Evolutionary conservation across 2,797 vertebrate genomes (phyloP).

Genomic region (Rhabdophis nuchalis): DNA sequence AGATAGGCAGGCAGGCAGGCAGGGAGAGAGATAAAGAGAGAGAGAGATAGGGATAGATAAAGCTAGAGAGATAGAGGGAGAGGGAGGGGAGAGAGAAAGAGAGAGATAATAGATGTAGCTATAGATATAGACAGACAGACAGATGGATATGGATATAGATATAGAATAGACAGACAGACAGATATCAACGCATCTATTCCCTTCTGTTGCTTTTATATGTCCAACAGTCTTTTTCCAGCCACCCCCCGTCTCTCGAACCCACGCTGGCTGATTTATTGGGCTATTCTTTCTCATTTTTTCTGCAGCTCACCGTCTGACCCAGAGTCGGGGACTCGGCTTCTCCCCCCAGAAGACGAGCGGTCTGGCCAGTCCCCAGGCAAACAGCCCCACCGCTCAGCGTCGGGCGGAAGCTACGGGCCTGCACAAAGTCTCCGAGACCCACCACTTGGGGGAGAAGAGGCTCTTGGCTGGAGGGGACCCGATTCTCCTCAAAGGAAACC

Average conservation of each 20-base stretch:
- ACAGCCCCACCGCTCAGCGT: slow-evolving; percentile 80
- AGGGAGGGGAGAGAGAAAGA: too few species aligned
- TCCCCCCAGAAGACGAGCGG: slow-evolving; percentile 77
- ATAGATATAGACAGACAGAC: too few species aligned
- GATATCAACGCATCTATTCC: too few species aligned
- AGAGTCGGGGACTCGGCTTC: slow-evolving; percentile 74
- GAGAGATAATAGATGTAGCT: too few species aligned
- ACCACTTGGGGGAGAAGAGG: not conserved
- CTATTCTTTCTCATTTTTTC: not conserved
- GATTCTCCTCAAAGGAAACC: slow-evolving; percentile 15
- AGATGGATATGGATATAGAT: too few species aligned
- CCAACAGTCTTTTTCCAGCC: too few species aligned
- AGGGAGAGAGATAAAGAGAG: too few species aligned
- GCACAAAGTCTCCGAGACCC: slow-evolving; percentile 64
- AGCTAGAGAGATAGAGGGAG: too few species aligned
- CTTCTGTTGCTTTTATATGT: too few species aligned
- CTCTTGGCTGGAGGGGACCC: slow-evolving; percentile 28
- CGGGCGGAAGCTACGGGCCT: slow-evolving; percentile 72
- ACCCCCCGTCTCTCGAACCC: not conserved
- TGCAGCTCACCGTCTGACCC: slow-evolving; percentile 85
- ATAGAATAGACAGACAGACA: too few species aligned
- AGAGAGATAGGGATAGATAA: too few species aligned
- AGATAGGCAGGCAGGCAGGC: too few species aligned
- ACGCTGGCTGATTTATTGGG: not conserved
- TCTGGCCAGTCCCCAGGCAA: slow-evolving; percentile 70